Base-by-base conservation (phyloP, 2,113 vertebrate species). In the Rousettus leschenaultii region DNA sequence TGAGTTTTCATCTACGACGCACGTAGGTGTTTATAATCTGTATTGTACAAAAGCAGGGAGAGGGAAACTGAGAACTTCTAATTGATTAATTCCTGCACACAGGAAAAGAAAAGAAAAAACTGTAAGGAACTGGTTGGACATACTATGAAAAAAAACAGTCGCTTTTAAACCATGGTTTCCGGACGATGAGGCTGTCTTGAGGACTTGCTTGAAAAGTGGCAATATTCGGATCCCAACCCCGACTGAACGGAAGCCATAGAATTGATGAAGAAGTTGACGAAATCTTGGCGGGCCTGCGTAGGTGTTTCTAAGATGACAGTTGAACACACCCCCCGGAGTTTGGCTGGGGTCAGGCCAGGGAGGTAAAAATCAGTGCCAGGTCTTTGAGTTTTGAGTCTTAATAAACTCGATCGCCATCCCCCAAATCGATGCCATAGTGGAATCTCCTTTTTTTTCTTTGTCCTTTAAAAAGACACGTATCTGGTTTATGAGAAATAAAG, bases 271-370 rank as follows among this genome's bases (percentile, higher is more conserved):
- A 75, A 1, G 7, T 9, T 53, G 35, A 61, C 33, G 2, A 22
- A 35, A 63, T 45, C 45, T 45, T 12, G 45, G 45, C 45, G 2
- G 45, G 45, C 45, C 5, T 7, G 43, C 10, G 11, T 0, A 3
- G 14, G 7, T 18, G 6, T 18, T n/a, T 61, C 2, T 43, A 57
- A 65, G 14, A 33, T 0, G 4, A 35, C 24, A 1, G 3, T 19
- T 18, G 2, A 6, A 1, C 2, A 5, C 1, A 45, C 1, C 1
- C 0, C 33, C 19, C 55, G 4, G 2, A 1, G 7, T 65, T 68
- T 15, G 9, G 40, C 15, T 5, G 48, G 26, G 0, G 0, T 19
- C 22, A 0, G 6, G 6, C 2, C 1, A 15, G 28, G 9, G 10
- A 38, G 83, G 5, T 11, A 7, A 26, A 70, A 11, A 33, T 19